A percentile compares a stretch with the other conserved stretches of the same genome.
These are phyloP conservation scores for Sandelia bainsii DNA, from an alignment of 2,797 vertebrate species.

Conservation along the genomic window DNA sequence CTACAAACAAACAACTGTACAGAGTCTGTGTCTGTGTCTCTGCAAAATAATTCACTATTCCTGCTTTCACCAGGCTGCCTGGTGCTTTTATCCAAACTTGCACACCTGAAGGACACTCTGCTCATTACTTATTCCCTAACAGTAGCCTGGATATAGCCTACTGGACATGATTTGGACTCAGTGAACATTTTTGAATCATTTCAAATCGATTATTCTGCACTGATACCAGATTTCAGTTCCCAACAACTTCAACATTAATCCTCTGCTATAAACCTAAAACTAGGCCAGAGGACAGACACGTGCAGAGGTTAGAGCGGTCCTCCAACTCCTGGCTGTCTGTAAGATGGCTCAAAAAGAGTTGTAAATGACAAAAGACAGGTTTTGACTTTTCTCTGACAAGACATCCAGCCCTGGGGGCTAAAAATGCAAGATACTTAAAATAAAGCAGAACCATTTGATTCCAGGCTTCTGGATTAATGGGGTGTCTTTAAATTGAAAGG, in stretches of 20 bases:
- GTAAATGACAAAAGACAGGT: no score
- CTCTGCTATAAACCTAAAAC: conserved; percentile 39
- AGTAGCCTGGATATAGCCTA: not conserved
- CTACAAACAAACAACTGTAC: not conserved
- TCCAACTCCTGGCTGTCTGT: conserved; percentile 5
- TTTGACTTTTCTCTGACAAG: no score
- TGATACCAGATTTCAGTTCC: conserved; percentile 17
- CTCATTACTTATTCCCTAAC: not conserved
- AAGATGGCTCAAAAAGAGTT: not conserved
- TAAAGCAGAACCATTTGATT: no score
- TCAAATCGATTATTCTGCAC: no score
- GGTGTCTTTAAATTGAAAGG: no score
- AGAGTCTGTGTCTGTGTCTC: not conserved
- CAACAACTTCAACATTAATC: conserved; percentile 44
- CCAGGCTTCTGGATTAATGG: no score
- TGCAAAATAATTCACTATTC: not conserved
- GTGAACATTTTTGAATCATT: not conserved
- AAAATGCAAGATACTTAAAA: no score
- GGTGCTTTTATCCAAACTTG: no score
- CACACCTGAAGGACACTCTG: no score
- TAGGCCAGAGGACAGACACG: conserved; percentile 29
- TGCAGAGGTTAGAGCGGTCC: not conserved
- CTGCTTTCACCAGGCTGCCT: no score
- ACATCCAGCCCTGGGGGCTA: no score
- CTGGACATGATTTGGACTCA: conserved; percentile 12